Evolutionary conservation across 2,113 vertebrate genomes (phyloP), one percentile per base, ranked within the genome.

Genomic region (Donacobius atricapilla): DNA sequence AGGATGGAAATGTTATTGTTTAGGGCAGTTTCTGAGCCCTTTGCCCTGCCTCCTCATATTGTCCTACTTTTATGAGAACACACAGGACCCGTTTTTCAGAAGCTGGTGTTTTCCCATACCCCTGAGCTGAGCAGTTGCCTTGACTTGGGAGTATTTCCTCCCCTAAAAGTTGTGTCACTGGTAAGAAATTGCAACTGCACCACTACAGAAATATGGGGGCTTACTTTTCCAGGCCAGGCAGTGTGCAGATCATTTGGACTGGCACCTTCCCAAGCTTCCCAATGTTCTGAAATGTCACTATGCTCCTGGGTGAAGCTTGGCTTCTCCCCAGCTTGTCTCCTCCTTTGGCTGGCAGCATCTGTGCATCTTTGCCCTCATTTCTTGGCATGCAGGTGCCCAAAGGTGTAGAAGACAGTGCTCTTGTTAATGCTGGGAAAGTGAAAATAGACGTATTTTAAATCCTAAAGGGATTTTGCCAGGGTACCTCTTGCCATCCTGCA

Each of bases 201-300:
- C 44, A 3, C n/a, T 82, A 37, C 54, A 89, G 68, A 75, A 83
- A 51, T 47, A 44, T 1, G 22, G 22, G 69, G 83, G 28, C 28
- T 84, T 6, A 21, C 44, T 87, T 87, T 56, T 82, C 44, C 81
- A 92, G 83, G 57, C 48, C 31, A n/a, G 17, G 37, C 65, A 68
- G 28, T 6, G 65, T 1, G 13, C 73, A 40, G 77, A 75, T 91
- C 72, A 22, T 84, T 94, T 89, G 73, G 69, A 40, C 81, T 93
- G 89, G 77, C 77, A 64, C 44, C n/a, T 25, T 92, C 65, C 69
- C 81, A 95, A 56, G 72, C 83, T 76, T 39, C n/a, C n/a, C n/a
- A 87, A 82, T 39, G 44, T 68, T 84, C 53, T 75, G 72, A 94
- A 94, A 94, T 91, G 76, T 82, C 91, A 91, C 70, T 87, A 37